Base-by-base conservation (phyloP, 2,888 invertebrate genomes). In the Drosophila demipolita region DNA sequence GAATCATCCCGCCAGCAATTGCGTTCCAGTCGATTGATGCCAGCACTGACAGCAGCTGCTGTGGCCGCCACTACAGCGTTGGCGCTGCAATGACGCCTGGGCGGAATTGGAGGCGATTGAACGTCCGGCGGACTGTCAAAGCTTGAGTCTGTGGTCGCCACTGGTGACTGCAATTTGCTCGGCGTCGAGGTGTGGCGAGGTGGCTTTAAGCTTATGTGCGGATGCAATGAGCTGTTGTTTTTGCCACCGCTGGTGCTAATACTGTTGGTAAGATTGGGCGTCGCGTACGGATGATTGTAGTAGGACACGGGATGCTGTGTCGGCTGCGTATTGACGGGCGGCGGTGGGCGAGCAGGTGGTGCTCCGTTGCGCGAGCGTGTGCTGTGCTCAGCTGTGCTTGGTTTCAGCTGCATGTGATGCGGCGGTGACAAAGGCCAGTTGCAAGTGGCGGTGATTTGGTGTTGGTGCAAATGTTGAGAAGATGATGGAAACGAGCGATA, bases 91-190 rank as follows among this genome's bases (percentile, higher is more conserved):
- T 81, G 90, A 42, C 88, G 86, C 29, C 92, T 81, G 35, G 92
- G 92, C 20, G 93, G 93, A 58, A 93, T 90, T 7, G 93, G 93
- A 20, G 93, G 93, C 52, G 93, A 92, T 54, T 91, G 90, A 82
- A 93, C 89, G 72, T 93, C 92, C 40, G 93, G 93, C 33, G 93
- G 93, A 68, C 77, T 89, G 75, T 93, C 93, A 78, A 92, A 93
- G 49, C 82, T 83, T 12, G 91, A 92, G 66, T 92, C 89, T n/a
- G 90, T 89, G 17, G 85, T 89, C 55, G 84, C 75, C 58, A 87
- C 66, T 35, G 75, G 68, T 35, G 76, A 17, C 2, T 73, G 81
- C 11, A 74, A 53, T 45, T 83, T 77, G 36, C 48, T 75, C 23
- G 78, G 78, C 20, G 82, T 83, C 7, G 87, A 78, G 8, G 82